These are phyloP conservation scores for Drosophila rhopaloa DNA, from an alignment of 1,140 invertebrate genomes.

Conservation along the genomic window DNA sequence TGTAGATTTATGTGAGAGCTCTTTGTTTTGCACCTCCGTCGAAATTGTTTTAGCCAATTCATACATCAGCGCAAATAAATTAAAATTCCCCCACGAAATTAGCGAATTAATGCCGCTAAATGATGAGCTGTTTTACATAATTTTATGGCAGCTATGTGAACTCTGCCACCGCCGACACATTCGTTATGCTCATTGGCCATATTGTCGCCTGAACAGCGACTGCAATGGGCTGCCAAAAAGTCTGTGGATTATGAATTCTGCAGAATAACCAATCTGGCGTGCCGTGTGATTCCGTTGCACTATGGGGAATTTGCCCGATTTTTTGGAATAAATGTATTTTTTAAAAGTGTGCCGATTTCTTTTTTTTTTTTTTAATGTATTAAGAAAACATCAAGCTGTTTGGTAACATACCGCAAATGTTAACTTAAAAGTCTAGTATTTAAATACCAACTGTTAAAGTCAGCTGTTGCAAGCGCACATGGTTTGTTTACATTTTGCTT, in stretches of 20 bases:
- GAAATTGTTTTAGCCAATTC: conserved; percentile 41
- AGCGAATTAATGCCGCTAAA: conserved; percentile 61
- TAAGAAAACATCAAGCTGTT: too few species aligned
- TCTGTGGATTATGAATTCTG: neutral
- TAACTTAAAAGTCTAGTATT: too few species aligned
- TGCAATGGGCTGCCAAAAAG: neutral
- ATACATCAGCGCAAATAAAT: conserved; percentile 61
- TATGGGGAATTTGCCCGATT: too few species aligned
- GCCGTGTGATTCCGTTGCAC: conserved; percentile 48
- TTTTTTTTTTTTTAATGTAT: too few species aligned
- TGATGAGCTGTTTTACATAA: conserved; percentile 72
- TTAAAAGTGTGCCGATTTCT: too few species aligned
- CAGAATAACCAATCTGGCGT: conserved; percentile 11
- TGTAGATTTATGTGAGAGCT: conserved; percentile 65
- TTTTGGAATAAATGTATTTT: too few species aligned
- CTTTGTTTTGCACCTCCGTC: conserved; percentile 54
- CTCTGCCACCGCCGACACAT: conserved; percentile 50
- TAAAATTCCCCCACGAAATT: conserved; percentile 67
- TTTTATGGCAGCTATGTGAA: conserved; percentile 72
- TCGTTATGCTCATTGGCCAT: conserved; percentile 53
- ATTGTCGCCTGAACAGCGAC: conserved; percentile 35
- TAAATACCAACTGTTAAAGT: too few species aligned
- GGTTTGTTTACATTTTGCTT: too few species aligned
- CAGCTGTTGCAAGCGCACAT: too few species aligned
- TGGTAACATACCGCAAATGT: too few species aligned